Conservation (phyloP, 2,113 vertebrate species). For the Chinchilla lanigera region DNA sequence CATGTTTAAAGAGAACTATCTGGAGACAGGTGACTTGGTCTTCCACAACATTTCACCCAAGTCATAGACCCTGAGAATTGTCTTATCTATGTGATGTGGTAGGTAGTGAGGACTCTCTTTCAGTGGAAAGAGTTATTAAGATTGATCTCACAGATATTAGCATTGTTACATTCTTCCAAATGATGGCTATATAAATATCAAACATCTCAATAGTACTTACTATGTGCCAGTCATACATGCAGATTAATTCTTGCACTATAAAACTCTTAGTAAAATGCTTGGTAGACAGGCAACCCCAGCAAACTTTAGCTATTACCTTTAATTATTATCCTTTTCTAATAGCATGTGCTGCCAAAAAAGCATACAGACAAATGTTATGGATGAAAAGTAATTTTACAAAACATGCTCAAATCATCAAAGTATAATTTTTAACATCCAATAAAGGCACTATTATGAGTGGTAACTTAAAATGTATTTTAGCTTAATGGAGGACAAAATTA, state of each 20-base stretch:
- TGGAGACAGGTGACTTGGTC: neutral
- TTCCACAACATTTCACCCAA: neutral
- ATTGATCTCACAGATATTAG: neutral
- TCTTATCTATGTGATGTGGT: neutral
- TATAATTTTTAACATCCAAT: neutral
- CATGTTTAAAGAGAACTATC: neutral
- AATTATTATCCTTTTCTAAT: neutral
- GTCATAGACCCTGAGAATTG: neutral
- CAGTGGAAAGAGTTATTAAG: neutral
- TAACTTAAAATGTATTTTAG: neutral
- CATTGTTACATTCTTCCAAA: neutral
- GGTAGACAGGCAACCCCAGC: neutral
- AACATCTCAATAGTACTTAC: neutral
- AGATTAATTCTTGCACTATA: neutral
- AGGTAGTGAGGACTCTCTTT: neutral
- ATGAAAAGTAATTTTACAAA: conserved; percentile 16
- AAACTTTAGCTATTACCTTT: neutral
- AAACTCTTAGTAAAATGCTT: neutral
- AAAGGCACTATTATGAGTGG: neutral
- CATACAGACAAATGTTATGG: neutral
- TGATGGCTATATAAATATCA: neutral
- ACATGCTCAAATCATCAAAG: neutral
- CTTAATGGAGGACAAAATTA: neutral
- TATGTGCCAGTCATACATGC: neutral
- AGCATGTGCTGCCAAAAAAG: neutral